Evolutionary conservation across 2,797 vertebrate species (phyloP), one percentile per base, ranked within the genome.

Genomic region (Phoeniculus purpureus): DNA sequence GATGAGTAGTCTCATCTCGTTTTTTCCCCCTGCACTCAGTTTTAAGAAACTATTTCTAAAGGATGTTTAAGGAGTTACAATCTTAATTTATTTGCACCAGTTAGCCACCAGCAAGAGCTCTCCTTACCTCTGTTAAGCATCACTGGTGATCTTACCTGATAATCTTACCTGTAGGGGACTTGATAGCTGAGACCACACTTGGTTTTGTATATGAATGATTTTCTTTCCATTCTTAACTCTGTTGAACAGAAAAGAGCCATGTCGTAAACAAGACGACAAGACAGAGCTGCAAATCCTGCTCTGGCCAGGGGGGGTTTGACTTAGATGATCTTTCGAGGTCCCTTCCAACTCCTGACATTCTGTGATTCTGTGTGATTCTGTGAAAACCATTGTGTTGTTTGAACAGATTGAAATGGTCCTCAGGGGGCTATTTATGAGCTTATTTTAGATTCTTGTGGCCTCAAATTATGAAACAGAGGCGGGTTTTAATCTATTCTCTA

Each of bases 371-470:
- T n/a, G n/a, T n/a, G n/a, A 37, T 37, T 37, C 37, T 37, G 37
- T 37, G 37, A 93, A 90, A 94, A 87, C 12, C 9, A 0, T 76
- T 83, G 40, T 45, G 34, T 48, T 85, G 13, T 65, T 89, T 75
- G 52, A 85, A 70, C 60, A 50, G 45, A 78, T 58, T 55, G 83
- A 86, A 91, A 80, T 20, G 14, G 15, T 83, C 81, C 45, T 61
- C 32, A 34, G 70, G 64, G 26, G 10, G 40, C 93, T 70, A 78
- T 83, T 87, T 90, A 80, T 16, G 79, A 78, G 26, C 79, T 94
- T 67, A 89, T 87, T 95, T 96, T 87, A 94, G 84, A 67, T 27
- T 85, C 47, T 20, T 71, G 59, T 67, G 86, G 73, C 15, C 45
- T 87, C 0, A 0, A 83, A 76, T 90, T 75, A 67, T 61, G 81